Evolutionary conservation across 2,797 vertebrate genomes (phyloP).

Genomic region (Mionectes olivaceus): DNA sequence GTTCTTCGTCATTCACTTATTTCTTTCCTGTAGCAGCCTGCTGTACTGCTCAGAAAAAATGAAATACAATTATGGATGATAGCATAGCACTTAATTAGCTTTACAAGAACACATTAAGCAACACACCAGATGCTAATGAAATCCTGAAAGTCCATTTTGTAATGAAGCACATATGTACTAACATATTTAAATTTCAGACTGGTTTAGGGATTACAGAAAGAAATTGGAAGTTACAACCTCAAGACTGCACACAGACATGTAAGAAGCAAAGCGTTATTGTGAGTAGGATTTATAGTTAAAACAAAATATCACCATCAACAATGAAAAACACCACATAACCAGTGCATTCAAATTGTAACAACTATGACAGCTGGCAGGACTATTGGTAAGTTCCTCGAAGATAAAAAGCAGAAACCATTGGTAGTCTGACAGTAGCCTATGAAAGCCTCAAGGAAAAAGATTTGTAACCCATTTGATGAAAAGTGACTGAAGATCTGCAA

Average conservation of each 20-base stretch:
- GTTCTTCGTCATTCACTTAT: not conserved
- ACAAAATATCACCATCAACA: not conserved
- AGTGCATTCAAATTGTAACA: not conserved
- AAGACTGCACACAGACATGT: not conserved
- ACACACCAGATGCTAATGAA: slow-evolving; percentile 46
- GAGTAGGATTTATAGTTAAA: not conserved
- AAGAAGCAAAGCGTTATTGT: not conserved
- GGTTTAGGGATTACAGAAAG: not conserved
- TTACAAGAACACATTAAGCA: not conserved
- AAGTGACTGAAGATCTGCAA: slow-evolving; percentile 23
- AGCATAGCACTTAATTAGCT: slow-evolving; percentile 37
- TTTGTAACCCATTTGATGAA: not conserved
- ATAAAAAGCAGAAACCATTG: not conserved
- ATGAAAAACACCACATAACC: not conserved
- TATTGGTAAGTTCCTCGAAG: not conserved
- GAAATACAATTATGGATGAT: not conserved
- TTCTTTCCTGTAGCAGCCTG: not conserved
- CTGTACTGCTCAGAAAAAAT: not conserved
- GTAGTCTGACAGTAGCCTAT: not conserved
- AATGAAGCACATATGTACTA: not conserved
- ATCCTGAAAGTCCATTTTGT: slow-evolving; percentile 38
- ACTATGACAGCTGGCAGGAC: not conserved
- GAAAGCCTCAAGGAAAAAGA: slow-evolving; percentile 15
- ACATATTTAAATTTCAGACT: slow-evolving; percentile 29
- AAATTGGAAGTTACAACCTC: not conserved